Evolutionary conservation across 1,140 invertebrate genomes (phyloP).

Genomic region (Drosophila mayri): DNA sequence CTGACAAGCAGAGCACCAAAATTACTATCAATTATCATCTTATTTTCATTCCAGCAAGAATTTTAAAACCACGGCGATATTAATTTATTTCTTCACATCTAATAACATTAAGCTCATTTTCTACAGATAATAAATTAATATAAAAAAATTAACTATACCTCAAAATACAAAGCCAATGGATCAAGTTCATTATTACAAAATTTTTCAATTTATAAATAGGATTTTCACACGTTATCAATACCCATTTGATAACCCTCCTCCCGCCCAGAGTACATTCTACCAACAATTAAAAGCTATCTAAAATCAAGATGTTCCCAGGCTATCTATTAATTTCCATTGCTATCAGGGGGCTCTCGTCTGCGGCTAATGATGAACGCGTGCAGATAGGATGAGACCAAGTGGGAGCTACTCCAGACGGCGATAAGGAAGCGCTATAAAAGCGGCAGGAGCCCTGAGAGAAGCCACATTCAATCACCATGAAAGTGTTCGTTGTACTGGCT

Average conservation of each 20-base stretch:
- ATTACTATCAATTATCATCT: neutral
- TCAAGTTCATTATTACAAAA: neutral
- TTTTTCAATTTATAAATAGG: neutral
- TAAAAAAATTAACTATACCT: neutral
- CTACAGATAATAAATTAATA: no score
- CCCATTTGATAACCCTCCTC: neutral
- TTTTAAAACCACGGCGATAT: neutral
- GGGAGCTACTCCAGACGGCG: slow-evolving; percentile 11
- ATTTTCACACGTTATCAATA: neutral
- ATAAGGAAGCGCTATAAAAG: slow-evolving; percentile 26
- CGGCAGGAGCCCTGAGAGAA: no score
- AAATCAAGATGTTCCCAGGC: slow-evolving; percentile 21
- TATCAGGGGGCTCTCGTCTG: neutral
- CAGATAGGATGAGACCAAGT: slow-evolving; percentile 22
- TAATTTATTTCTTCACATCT: neutral
- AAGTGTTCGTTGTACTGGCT: slow-evolving; percentile 39
- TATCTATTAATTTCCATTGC: slow-evolving; percentile 31
- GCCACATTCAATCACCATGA: slow-evolving; percentile 25
- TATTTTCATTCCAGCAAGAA: neutral
- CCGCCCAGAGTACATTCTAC: neutral
- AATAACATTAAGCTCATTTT: no score
- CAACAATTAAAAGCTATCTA: slow-evolving; percentile 18
- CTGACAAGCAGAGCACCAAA: neutral
- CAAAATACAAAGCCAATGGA: neutral
- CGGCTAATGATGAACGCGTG: neutral